Evolutionary conservation across 23 tunicate species (phyloP).

Genomic region (Styela clava): DNA sequence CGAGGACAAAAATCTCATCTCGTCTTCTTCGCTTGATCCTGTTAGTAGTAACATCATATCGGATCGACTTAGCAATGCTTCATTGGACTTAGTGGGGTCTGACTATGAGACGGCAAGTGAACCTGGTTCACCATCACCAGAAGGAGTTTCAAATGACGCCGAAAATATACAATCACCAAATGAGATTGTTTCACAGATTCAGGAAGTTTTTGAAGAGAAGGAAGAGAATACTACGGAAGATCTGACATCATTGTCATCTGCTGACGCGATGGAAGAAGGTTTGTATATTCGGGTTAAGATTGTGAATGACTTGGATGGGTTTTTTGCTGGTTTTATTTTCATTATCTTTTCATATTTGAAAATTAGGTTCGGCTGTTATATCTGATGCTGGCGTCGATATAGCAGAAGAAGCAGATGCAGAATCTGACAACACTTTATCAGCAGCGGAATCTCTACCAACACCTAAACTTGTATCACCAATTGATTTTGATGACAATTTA

Average conservation of each 20-base stretch:
- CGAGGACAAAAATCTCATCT: not conserved
- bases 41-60: not conserved
- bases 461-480: constrained; percentile 4
- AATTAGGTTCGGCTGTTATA: too few species aligned
- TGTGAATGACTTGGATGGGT: too few species aligned
- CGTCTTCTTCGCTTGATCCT: not conserved
- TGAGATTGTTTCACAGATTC: not conserved
- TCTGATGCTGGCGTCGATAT: not conserved
- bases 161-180: not conserved
- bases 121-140: constrained; percentile 16
- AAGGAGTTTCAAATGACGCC: not conserved
- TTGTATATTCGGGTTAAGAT: too few species aligned
- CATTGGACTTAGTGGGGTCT: constrained; percentile 3
- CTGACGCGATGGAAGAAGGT: too few species aligned
- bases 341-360: too few species aligned
- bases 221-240: too few species aligned
- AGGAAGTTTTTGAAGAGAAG: not conserved
- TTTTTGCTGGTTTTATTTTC: too few species aligned
- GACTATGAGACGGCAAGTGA: constrained; percentile 34
- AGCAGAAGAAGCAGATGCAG: not conserved
- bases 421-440: not conserved
- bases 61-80: not conserved
- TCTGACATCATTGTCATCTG: too few species aligned
- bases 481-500: not conserved
- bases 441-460: not conserved